Conservation (phyloP, 2,797 vertebrate genomes). For the Scarus forsteni region DNA sequence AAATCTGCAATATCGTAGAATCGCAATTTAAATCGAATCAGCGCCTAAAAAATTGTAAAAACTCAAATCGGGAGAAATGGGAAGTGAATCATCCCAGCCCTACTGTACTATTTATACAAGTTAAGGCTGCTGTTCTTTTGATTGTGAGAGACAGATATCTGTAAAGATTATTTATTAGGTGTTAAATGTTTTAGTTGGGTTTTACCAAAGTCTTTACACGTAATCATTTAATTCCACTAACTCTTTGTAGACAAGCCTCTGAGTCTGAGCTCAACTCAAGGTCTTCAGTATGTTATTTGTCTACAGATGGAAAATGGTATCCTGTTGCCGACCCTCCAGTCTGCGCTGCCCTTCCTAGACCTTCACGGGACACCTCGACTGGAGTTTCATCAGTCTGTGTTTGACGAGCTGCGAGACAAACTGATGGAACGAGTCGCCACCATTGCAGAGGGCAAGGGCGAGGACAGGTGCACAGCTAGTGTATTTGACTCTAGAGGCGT, state of each 20-base stretch:
- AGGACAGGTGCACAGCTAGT: conserved; percentile 86
- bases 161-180: no score
- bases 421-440: conserved; percentile 93
- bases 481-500: not conserved
- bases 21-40: no score
- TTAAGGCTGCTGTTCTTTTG: no score
- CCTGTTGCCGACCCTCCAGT: conserved; percentile 95
- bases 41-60: no score
- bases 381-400: conserved; percentile 99
- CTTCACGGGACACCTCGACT: conserved; percentile 95
- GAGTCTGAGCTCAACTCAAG: not conserved
- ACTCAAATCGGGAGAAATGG: no score
- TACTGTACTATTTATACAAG: no score
- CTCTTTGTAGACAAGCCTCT: no score
- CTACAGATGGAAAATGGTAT: conserved; percentile 95
- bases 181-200: no score
- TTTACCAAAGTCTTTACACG: not conserved
- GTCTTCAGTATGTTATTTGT: not conserved
- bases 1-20: no score
- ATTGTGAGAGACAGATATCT: no score
- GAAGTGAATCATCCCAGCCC: no score
- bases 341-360: conserved; percentile 95
- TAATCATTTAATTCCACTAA: not conserved
- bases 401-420: conserved; percentile 96
- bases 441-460: conserved; percentile 94